A percentile compares a stretch with the other conserved stretches of the same genome.
Conservation (phyloP, 2,797 vertebrate species). For the Malurus leucopterus region DNA sequence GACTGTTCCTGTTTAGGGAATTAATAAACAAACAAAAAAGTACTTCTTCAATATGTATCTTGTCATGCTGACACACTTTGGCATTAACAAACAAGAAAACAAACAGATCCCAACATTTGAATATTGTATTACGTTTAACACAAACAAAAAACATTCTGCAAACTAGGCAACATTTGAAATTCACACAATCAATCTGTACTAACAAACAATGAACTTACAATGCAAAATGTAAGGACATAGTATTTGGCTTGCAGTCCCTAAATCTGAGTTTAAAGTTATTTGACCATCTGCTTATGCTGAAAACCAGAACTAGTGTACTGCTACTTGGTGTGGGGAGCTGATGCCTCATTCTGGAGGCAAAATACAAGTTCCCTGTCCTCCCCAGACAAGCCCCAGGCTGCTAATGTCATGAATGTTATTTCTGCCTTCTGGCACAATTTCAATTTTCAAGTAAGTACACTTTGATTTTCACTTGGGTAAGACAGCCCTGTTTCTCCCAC, state of each 20-base stretch:
- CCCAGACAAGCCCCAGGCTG: background rate
- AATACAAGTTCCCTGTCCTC: background rate
- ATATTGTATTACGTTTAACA: background rate
- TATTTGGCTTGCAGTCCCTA: background rate
- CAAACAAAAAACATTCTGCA: background rate
- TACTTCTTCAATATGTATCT: background rate
- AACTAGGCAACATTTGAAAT: background rate
- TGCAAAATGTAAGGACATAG: background rate
- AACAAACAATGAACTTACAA: background rate
- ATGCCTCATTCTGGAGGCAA: background rate
- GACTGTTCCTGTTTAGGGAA: background rate
- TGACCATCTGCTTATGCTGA: background rate
- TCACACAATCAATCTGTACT: background rate
- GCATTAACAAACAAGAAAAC: background rate
- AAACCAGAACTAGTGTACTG: background rate
- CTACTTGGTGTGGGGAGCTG: background rate
- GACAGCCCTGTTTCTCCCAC: conserved; percentile 18
- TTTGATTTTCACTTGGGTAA: background rate
- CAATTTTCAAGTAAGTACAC: background rate
- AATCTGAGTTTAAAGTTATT: background rate
- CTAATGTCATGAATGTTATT: background rate
- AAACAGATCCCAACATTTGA: background rate
- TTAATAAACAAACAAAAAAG: background rate
- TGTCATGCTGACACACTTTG: background rate
- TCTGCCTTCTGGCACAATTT: conserved; percentile 6